Conservation (phyloP, 2,113 vertebrate genomes). For the western clawed frog (Xenopus tropicalis) region DNA sequence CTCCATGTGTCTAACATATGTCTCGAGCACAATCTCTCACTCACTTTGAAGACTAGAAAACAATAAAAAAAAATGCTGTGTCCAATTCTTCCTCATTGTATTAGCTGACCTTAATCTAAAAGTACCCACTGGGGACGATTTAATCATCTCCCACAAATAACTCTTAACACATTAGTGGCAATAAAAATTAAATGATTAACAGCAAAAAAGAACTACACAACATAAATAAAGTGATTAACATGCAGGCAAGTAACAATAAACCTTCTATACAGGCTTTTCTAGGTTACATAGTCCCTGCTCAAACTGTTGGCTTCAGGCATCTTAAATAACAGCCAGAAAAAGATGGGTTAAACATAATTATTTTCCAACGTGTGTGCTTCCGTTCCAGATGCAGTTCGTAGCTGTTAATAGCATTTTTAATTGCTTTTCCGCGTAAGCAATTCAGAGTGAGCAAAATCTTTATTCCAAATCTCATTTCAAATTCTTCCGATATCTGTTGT, state of each 20-base stretch:
- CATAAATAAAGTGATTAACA: no score
- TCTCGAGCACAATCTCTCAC: no score
- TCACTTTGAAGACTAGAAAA: no score
- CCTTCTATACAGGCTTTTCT: neutral
- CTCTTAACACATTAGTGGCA: no score
- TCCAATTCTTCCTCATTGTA: no score
- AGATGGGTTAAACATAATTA: constrained; percentile 39
- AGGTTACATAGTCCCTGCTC: neutral
- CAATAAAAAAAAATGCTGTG: no score
- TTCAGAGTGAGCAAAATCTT: constrained; percentile 43
- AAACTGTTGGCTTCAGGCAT: neutral
- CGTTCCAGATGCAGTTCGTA: constrained; percentile 41
- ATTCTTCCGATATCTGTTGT: constrained; percentile 32
- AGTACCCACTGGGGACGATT: no score
- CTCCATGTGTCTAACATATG: no score
- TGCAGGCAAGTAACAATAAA: no score
- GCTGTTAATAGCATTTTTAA: constrained; percentile 46
- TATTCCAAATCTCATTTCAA: constrained; percentile 45
- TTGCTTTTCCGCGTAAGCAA: constrained; percentile 44
- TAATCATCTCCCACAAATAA: no score
- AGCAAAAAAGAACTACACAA: neutral
- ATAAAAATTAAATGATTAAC: no score
- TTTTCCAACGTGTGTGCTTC: constrained; percentile 32
- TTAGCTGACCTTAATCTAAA: no score
- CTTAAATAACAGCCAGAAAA: constrained; percentile 10